Base-by-base conservation (phyloP, 2,888 invertebrate species). In the Andricus curvator region DNA sequence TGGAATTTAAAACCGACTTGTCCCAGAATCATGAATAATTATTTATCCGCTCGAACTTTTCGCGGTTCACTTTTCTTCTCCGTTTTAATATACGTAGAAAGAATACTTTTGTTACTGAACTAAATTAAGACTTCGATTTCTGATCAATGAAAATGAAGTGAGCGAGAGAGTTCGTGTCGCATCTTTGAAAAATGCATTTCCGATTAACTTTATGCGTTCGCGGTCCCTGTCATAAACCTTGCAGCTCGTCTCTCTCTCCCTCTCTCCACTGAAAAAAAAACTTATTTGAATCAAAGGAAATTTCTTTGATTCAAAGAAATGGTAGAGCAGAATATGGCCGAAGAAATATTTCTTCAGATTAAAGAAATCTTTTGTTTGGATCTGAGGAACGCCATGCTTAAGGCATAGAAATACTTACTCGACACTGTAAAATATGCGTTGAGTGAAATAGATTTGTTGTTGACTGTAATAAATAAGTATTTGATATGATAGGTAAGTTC, bases 1-100 rank as follows among this genome's bases (percentile, higher is more conserved):
- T 11, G 33, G 33, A 74, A 74, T 74, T 74, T 60, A 74, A 74
- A 37, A 74, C 56, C 33, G 33, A 56, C 51, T 15, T 74, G n/a
- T 74, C 22, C 74, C 33, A 29, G 56, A 29, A 56, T 74, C n/a
- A 51, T 74, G 74, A 60, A 74, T 74, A 74, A 74, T 74, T 74
- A 74, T 74, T 56, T 13, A 74, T 56, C 33, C n/a, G 2, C n/a
- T 56, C 56, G 37, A 67, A 67, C 41, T 67, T 65, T 65, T 29
- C 20, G 20, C 33, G 8, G 33, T 65, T 25, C 29, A 70, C 25
- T 70, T 74, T 56, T 37, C n/a, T 74, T 56, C 29, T 56, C 2
- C 8, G 20, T 20, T 74, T 29, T 56, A 64, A 29, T 64, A 5
- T 33, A 60, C 56, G n/a, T n/a, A 33, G 33, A 51, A 56, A 29